phyloP scores from a whole-genome alignment of 1,140 invertebrate species.

The Drosophila athabasca region DNA sequence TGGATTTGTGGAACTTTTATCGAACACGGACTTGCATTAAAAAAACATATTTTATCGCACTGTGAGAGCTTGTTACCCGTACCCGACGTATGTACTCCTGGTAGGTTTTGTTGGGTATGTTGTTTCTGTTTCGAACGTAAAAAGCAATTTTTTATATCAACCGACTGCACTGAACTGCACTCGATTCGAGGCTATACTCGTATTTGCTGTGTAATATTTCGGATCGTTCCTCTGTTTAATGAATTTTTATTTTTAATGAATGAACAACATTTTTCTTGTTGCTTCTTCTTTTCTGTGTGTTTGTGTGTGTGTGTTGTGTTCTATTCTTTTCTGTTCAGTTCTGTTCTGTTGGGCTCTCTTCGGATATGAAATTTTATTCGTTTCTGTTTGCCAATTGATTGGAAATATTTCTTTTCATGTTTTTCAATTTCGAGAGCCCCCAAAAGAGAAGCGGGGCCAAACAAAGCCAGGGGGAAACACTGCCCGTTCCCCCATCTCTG shows the following conservation, averaged over 20 bases:
- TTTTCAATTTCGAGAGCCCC: conserved; percentile 62
- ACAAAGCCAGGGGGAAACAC: conserved; percentile 30
- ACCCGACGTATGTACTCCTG: background rate
- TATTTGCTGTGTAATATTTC: conserved; percentile 53
- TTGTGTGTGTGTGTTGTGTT: conserved; percentile 15
- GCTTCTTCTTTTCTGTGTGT: conserved; percentile 9
- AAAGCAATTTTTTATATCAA: conserved; percentile 31
- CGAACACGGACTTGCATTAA: conserved; percentile 69
- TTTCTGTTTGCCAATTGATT: conserved; percentile 79
- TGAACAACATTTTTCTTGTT: conserved; percentile 75
- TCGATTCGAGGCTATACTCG: conserved; percentile 36
- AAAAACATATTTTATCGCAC: conserved; percentile 74
- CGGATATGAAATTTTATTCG: conserved; percentile 76
- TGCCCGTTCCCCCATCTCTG: background rate
- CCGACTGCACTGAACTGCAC: conserved; percentile 22
- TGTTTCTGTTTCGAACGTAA: conserved; percentile 43
- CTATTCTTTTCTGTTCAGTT: conserved; percentile 16
- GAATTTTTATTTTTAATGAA: conserved; percentile 80
- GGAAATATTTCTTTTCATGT: conserved; percentile 82
- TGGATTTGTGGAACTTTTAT: conserved; percentile 67
- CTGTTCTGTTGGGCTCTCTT: conserved; percentile 21
- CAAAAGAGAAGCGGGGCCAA: conserved; percentile 49
- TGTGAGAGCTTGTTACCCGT: conserved; percentile 33
- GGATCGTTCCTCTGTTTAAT: conserved; percentile 64
- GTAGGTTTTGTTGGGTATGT: conserved; percentile 29